Evolutionary conservation across 1,140 invertebrate species (phyloP), one percentile per base, ranked within the genome.

Genomic region (Trichonephila clavipes): DNA sequence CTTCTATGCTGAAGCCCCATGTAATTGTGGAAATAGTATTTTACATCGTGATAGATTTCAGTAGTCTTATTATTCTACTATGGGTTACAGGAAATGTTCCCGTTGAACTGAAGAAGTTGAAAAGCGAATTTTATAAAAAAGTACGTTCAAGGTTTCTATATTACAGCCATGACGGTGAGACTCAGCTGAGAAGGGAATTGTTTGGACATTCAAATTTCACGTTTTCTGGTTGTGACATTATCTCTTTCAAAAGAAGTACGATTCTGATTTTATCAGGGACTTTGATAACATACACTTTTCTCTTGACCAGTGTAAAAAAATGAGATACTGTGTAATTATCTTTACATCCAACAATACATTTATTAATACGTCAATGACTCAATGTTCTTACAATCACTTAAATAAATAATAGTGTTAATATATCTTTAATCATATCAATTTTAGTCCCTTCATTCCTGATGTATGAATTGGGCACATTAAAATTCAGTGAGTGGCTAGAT

Each of bases 261-360:
- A 24, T 85, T 24, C 28, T 85, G 21, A n/a, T 19, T 14, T n/a
- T 59, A 5, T 24, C 21, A 14, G 82, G 82, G 7, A 85, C 82
- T 58, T 58, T 85, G 21, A 4, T 85, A 59, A 85, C 82, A 24
- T 85, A 85, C n/a, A 85, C 44, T 85, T 21, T 85, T 10, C 51
- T 85, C 10, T 2, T 85, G 12, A 24, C 59, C 21, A 85, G 16
- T 58, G 21, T 14, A 58, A 85, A 59, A n/a, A 44, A 59, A 0
- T 82, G 40, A 40, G 44, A 5, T 2, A 40, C 34, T 40, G 34
- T 40, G 34, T 40, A 40, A 40, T 1, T 40, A 40, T 40, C 2
- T 40, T 40, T 40, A 40, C 34, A 40, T 40, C 3, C 34, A 40
- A 40, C 2, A 40, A 40, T 40, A 40, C 34, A 2, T 3, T 40